These are phyloP conservation scores for Chrysotoxum bicinctum DNA, from an alignment of 2,888 invertebrate species.

Conservation along the genomic window DNA sequence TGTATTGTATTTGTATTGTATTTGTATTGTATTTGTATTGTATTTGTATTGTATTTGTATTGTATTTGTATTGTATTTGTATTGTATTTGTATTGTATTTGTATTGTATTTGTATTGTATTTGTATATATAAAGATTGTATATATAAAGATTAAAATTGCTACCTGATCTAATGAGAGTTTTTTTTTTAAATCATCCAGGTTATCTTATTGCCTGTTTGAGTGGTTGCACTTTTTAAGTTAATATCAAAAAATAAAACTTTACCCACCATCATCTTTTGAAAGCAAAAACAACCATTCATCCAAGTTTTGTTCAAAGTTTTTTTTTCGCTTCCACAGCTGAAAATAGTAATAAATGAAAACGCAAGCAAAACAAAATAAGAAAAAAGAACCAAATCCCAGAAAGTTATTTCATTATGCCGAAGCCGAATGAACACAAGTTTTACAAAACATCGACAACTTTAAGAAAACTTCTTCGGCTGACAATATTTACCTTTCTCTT, in stretches of 20 bases:
- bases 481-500: slow-evolving; percentile 18
- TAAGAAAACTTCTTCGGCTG: slow-evolving; percentile 17
- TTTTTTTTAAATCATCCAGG: background rate
- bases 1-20: too few relatives aligned
- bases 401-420: slow-evolving; percentile 23
- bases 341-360: slow-evolving; percentile 4
- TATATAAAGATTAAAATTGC: background rate
- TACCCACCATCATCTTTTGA: background rate
- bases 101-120: too few relatives aligned
- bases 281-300: background rate
- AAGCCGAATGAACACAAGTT: slow-evolving; percentile 5
- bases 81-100: too few relatives aligned
- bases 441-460: background rate
- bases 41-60: too few relatives aligned
- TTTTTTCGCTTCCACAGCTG: background rate
- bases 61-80: too few relatives aligned
- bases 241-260: background rate
- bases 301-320: background rate
- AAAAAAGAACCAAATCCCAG: background rate
- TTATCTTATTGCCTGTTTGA: background rate
- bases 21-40: too few relatives aligned
- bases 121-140: too few relatives aligned
- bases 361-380: background rate
- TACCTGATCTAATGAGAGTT: background rate
- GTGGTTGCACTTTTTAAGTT: background rate